Percentiles rank a stretch among this genome's conserved stretches.
phyloP scores from a whole-genome alignment of 2,113 vertebrate genomes.

The Lycaon pictus region DNA sequence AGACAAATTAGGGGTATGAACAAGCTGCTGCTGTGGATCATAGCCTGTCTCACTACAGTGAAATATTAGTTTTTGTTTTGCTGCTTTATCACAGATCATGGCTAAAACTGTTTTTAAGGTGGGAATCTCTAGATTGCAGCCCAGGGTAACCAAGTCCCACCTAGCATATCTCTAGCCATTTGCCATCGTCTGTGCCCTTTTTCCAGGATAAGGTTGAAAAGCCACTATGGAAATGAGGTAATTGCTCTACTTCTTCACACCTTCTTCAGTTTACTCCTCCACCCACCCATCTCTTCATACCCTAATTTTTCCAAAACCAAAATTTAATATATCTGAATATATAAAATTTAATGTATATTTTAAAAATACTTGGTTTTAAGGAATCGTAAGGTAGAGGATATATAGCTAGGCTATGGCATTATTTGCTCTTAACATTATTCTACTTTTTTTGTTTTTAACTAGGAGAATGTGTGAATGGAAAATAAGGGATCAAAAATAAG shows the following conservation, averaged over 20 bases:
- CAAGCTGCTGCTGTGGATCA: neutral
- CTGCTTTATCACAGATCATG: neutral
- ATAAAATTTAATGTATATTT: neutral
- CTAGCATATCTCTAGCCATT: neutral
- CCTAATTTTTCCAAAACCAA: neutral
- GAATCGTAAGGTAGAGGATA: neutral
- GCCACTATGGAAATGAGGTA: neutral
- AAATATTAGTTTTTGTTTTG: neutral
- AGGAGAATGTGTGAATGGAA: neutral
- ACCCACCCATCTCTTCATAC: neutral
- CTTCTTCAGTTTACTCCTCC: neutral
- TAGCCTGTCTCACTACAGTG: neutral
- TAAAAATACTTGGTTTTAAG: neutral
- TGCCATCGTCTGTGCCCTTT: neutral
- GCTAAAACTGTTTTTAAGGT: neutral
- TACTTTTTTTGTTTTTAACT: neutral
- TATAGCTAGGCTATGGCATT: neutral
- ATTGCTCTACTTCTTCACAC: neutral
- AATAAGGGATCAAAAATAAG: neutral
- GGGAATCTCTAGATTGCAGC: neutral
- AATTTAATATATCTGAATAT: neutral
- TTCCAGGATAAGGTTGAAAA: neutral
- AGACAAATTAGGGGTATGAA: neutral
- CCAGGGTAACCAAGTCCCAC: neutral
- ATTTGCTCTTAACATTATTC: slow-evolving; percentile 4